A percentile compares a stretch with the other conserved stretches of the same genome.
Conservation (phyloP, 2,888 invertebrate genomes). For the Andrena camellia region DNA sequence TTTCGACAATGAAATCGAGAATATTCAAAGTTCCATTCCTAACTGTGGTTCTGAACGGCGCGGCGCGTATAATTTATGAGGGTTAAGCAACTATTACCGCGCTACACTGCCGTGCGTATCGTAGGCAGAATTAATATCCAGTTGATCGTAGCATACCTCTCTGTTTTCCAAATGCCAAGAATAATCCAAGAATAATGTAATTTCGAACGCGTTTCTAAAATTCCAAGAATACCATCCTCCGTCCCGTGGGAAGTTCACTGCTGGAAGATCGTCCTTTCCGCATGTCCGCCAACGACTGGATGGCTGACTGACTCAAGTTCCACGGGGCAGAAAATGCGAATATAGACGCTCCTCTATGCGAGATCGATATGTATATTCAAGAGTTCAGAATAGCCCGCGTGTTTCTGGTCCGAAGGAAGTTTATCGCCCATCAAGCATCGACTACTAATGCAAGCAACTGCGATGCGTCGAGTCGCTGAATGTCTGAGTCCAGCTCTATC, state of each 20-base stretch:
- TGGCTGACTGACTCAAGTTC: background rate
- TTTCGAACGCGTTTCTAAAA: constrained; percentile 32
- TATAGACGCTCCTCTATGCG: constrained; percentile 14
- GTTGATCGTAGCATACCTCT: background rate
- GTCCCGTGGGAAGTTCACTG: constrained; percentile 43
- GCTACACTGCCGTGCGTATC: background rate
- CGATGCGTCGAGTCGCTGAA: background rate
- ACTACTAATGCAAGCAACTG: constrained; percentile 14
- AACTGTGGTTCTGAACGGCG: background rate
- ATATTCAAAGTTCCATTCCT: background rate
- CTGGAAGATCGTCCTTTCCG: constrained; percentile 12
- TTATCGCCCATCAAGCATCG: constrained; percentile 20
- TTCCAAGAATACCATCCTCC: constrained; percentile 9
- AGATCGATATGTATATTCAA: constrained; percentile 31
- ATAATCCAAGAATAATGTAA: constrained; percentile 5
- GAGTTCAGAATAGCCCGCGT: background rate
- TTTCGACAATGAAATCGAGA: background rate
- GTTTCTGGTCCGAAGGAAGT: constrained; percentile 16
- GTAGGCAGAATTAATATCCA: background rate
- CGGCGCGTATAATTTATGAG: background rate
- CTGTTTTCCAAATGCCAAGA: background rate
- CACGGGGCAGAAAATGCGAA: constrained; percentile 18
- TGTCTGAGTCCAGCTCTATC: background rate
- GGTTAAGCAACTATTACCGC: background rate
- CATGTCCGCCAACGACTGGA: background rate